These are phyloP conservation scores for Drosophila affinis DNA, from an alignment of 2,888 invertebrate species.

Conservation along the genomic window DNA sequence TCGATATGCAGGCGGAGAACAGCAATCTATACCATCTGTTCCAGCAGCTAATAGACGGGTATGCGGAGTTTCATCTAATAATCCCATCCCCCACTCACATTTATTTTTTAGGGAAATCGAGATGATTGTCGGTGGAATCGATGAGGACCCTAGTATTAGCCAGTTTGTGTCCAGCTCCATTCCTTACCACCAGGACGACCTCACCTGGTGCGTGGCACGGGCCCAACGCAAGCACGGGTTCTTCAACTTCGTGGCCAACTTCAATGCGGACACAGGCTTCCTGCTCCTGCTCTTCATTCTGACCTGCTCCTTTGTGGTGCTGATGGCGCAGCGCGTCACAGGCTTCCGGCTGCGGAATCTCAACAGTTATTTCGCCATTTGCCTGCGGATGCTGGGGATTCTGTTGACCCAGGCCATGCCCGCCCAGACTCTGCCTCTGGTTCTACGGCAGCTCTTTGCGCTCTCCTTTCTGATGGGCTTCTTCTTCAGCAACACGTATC, in stretches of 20 bases:
- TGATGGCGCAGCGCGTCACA: constrained; percentile 51
- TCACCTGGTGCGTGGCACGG: constrained; percentile 83
- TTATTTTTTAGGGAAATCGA: constrained; percentile 72
- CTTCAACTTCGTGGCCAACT: constrained; percentile 78
- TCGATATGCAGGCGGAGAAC: constrained; percentile 75
- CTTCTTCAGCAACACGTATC: constrained; percentile 81
- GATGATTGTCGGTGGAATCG: constrained; percentile 82
- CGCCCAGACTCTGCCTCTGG: constrained; percentile 41
- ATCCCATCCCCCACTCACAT: not conserved
- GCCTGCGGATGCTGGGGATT: constrained; percentile 63
- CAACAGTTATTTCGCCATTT: constrained; percentile 52
- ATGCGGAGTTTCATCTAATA: constrained; percentile 11
- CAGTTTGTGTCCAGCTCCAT: constrained; percentile 79
- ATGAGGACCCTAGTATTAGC: constrained; percentile 81
- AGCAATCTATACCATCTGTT: constrained; percentile 78
- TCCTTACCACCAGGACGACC: constrained; percentile 83
- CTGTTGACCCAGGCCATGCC: constrained; percentile 68
- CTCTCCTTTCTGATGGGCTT: constrained; percentile 68
- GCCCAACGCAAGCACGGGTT: constrained; percentile 75
- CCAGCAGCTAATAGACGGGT: constrained; percentile 81
- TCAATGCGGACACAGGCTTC: constrained; percentile 57
- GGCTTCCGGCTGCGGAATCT: constrained; percentile 31
- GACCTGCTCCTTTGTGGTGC: constrained; percentile 56
- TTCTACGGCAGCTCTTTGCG: constrained; percentile 59
- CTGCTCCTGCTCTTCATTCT: constrained; percentile 62